These are phyloP conservation scores for Drosophila picticornis DNA, from an alignment of 2,888 invertebrate species.

Conservation along the genomic window DNA sequence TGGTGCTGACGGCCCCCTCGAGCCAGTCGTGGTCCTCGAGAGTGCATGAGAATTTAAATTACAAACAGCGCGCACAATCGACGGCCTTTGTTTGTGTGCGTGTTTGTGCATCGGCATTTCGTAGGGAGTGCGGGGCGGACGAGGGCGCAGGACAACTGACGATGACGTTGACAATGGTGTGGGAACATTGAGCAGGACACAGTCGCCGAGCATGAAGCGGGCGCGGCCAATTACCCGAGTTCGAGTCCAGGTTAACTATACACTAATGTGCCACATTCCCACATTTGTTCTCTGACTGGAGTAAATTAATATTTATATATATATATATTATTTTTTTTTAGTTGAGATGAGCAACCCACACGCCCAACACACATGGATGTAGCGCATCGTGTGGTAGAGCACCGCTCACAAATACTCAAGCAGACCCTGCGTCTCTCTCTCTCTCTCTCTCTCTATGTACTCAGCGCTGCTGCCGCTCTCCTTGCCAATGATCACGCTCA, in stretches of 20 bases:
- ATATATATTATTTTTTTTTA: slow-evolving; percentile 5
- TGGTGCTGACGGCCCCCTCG: slow-evolving; percentile 52
- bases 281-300: slow-evolving; percentile 47
- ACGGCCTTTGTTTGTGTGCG: slow-evolving; percentile 55
- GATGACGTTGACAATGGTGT: slow-evolving; percentile 70
- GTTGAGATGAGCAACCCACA: slow-evolving; percentile 41
- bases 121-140: slow-evolving; percentile 41
- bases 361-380: slow-evolving; percentile 35
- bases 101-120: slow-evolving; percentile 63
- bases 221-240: slow-evolving; percentile 56
- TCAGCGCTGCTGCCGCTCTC: slow-evolving; percentile 12
- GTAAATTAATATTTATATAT: slow-evolving; percentile 51
- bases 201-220: slow-evolving; percentile 70
- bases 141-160: slow-evolving; percentile 56
- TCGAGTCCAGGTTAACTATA: slow-evolving; percentile 56
- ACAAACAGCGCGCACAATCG: slow-evolving; percentile 67
- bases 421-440: slow-evolving; percentile 8
- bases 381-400: slow-evolving; percentile 34
- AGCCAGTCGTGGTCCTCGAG: slow-evolving; percentile 23
- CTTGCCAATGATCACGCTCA: slow-evolving; percentile 48
- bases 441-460: slow-evolving; percentile 7
- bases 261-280: slow-evolving; percentile 67
- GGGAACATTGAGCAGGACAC: slow-evolving; percentile 70
- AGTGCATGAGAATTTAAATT: slow-evolving; percentile 79
- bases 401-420: slow-evolving; percentile 16